Evolutionary conservation across 1,140 invertebrate species (phyloP).

Genomic region (Leptinotarsa texana): DNA sequence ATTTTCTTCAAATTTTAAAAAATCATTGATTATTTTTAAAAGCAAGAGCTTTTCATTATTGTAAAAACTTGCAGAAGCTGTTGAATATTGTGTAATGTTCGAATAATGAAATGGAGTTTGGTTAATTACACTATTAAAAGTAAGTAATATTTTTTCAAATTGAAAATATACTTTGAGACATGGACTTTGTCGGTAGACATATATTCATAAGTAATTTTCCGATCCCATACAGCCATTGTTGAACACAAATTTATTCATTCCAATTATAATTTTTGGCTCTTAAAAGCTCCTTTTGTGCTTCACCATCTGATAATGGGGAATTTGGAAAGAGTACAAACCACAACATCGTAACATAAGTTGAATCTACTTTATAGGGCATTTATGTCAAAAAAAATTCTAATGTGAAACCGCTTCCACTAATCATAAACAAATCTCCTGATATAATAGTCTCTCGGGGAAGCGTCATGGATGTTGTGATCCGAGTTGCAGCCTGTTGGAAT

Average conservation of each 20-base stretch:
- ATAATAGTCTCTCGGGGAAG: conserved; percentile 27
- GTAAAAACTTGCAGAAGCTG: too few species aligned
- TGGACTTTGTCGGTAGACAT: too few species aligned
- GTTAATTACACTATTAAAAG: too few species aligned
- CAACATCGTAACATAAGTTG: conserved; percentile 41
- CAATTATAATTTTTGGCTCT: conserved; percentile 44
- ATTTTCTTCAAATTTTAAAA: too few species aligned
- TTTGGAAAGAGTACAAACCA: conserved; percentile 30
- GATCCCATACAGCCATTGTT: conserved; percentile 1
- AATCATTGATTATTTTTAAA: too few species aligned
- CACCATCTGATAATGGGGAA: conserved; percentile 30
- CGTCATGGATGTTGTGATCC: conserved; percentile 38
- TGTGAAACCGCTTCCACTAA: conserved; percentile 35
- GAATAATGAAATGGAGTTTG: too few species aligned
- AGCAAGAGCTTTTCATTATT: too few species aligned
- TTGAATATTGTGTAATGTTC: too few species aligned
- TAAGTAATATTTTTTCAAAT: too few species aligned
- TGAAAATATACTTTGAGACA: too few species aligned
- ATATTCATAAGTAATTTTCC: background rate
- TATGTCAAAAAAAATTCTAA: conserved; percentile 28
- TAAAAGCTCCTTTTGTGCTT: conserved; percentile 30
- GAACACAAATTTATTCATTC: conserved; percentile 36
- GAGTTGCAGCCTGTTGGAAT: conserved; percentile 45
- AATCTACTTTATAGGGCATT: conserved; percentile 40
- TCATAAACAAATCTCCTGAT: conserved; percentile 39